phyloP scores from a whole-genome alignment of 37 sponge, comb jelly and placozoan genomes.

The Ianthella basta region DNA sequence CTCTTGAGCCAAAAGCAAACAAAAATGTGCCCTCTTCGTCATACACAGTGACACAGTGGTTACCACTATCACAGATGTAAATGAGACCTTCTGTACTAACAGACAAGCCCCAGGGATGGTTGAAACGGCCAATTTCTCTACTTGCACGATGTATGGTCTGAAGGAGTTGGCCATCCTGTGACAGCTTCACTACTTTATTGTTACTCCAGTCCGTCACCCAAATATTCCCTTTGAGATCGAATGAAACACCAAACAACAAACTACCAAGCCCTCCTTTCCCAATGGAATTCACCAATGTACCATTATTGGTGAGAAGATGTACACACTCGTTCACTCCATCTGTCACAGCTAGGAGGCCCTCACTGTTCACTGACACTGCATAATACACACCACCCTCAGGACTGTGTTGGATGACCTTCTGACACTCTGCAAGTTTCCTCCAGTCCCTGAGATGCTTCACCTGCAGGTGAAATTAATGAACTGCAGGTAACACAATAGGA shows the following conservation, averaged over 20 bases:
- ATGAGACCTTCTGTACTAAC: not conserved
- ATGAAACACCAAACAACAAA: not conserved
- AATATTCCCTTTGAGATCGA: constrained; percentile 3
- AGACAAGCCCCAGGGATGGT: not conserved
- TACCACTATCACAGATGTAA: constrained; percentile 12
- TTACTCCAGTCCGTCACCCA: not conserved
- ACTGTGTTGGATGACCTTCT: not conserved
- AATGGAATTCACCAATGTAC: not conserved
- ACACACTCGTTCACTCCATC: not conserved
- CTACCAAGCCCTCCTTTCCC: not conserved
- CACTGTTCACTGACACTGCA: not conserved
- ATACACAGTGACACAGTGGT: not conserved
- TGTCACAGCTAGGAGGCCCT: constrained; percentile 7
- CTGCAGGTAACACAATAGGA: too few relatives aligned
- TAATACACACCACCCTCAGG: not conserved
- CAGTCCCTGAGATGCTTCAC: too few relatives aligned
- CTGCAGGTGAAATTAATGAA: too few relatives aligned
- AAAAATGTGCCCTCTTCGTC: not conserved
- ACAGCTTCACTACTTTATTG: constrained; percentile 1
- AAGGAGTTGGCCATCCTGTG: not conserved
- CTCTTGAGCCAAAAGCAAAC: not conserved
- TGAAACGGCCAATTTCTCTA: not conserved
- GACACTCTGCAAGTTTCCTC: too few relatives aligned
- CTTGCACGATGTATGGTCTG: too few relatives aligned
- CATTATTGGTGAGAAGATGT: not conserved